Base-by-base conservation (phyloP, 2,113 vertebrate species). In the Rhipidura dahli region DNA sequence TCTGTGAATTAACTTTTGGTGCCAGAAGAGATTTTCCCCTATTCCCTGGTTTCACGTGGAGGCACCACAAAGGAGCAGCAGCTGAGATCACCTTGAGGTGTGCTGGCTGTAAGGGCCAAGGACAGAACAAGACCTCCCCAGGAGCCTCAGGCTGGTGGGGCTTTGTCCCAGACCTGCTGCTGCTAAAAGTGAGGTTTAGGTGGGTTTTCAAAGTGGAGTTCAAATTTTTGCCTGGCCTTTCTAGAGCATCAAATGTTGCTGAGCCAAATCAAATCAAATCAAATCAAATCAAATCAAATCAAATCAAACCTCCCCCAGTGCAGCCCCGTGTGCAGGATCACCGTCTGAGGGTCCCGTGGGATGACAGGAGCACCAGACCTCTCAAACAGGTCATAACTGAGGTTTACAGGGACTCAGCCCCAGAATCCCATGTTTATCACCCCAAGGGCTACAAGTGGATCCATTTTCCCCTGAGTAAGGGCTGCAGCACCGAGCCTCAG, bases 251-350 rank as follows among this genome's bases (percentile, higher is more conserved):
- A 9, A 17, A 31, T 11, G 6, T 9, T 53, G 70, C 65, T 16
- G n/a, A 84, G 51, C 2, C 49, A 61, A 75, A 63, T 26, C 45
- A n/a, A n/a, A n/a, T n/a, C n/a, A n/a, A n/a, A n/a, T n/a, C n/a
- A n/a, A n/a, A n/a, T n/a, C n/a, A n/a, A n/a, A n/a, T n/a, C n/a
- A n/a, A n/a, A n/a, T n/a, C n/a, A n/a, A n/a, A n/a, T n/a, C n/a
- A n/a, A n/a, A n/a, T n/a, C n/a, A n/a, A n/a, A n/a, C 78, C 33
- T 33, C 49, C 49, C 35, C 19, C 23, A 10, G 16, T 0, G 3
- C 51, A 73, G 44, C 50, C 56, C 28, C 0, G 0, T 7, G 45
- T 47, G 45, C 70, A 59, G 57, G 22, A 50, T 64, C 63, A 20
- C 13, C 23, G 40, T 56, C 26, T 2, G 15, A 14, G 1, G 2